Evolutionary conservation across 2,797 vertebrate genomes (phyloP), one percentile per base, ranked within the genome.

Genomic region (Paratrypauchen microcephalus): DNA sequence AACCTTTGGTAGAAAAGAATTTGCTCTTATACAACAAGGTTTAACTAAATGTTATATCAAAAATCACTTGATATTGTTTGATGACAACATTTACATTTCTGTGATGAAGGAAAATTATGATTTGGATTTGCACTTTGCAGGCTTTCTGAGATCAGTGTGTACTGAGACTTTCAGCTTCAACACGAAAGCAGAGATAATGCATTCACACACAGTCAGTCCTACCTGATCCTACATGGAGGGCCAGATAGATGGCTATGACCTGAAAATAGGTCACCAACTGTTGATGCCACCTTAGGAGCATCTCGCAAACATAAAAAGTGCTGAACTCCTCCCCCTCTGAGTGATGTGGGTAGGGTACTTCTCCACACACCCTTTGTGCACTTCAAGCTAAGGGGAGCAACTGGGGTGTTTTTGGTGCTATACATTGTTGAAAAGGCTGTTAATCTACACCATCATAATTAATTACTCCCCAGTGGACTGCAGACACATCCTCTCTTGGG

Each of bases 1-100:
- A 80, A 87, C 74, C 83, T 88, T 86, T 87, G 87, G 88, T 83
- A 88, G 77, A 82, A 83, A 57, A 85, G 56, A 26, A 41, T 54
- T 66, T 65, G 39, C 45, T 75, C 62, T 73, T 68, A 69, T 67
- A 41, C 45, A 60, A 86, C 71, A 70, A 59, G 64, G 77, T 70
- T 70, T 72, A 84, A 83, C 68, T 79, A 81, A 81, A 84, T 55
- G 21, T 55, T 55, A 81, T 78, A 77, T 78, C 78, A 88, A 80
- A 73, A 76, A 45, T 15, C 63, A 78, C 74, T 78, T 80, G n/a
- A 77, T 66, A 72, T 83, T 65, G 72, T 70, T 69, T 72, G 57
- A 58, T 50, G 28, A 81, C 28, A 64, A 83, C 32, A 65, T 21
- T 76, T 72, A 48, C 65, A 66, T 70, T 69, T 77, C 58, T 72